Evolutionary conservation across 2,888 invertebrate genomes (phyloP).

Genomic region (Galerucella nymphaeae): DNA sequence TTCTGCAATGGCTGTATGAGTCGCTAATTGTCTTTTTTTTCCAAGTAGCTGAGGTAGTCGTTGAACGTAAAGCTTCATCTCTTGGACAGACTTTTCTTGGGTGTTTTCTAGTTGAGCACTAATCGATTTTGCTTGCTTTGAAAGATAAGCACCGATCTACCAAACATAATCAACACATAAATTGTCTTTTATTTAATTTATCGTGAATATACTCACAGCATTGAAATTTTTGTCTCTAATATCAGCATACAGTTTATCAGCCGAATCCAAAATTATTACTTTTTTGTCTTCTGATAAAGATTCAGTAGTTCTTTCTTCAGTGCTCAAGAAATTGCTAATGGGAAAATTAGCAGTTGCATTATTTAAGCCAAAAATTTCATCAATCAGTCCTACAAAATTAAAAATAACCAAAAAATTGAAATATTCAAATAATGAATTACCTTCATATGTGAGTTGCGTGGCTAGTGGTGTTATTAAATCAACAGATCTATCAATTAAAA

Average conservation of each 20-base stretch:
- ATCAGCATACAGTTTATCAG: conserved; percentile 89
- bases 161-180: conserved; percentile 32
- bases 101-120: conserved; percentile 87
- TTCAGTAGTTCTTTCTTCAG: conserved; percentile 72
- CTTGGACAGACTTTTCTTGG: conserved; percentile 91
- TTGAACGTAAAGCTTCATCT: conserved; percentile 93
- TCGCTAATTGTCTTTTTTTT: conserved; percentile 85
- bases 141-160: conserved; percentile 83
- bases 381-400: conserved; percentile 76
- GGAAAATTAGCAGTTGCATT: conserved; percentile 86
- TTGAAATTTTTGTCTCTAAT: conserved; percentile 94
- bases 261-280: conserved; percentile 85
- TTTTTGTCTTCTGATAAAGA: conserved; percentile 75
- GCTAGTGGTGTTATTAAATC: conserved; percentile 93
- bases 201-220: conserved; percentile 66
- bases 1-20: conserved; percentile 93
- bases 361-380: conserved; percentile 92
- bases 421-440: conserved; percentile 27
- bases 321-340: conserved; percentile 81
- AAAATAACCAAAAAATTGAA: background rate
- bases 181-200: conserved; percentile 13
- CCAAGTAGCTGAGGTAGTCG: conserved; percentile 88
- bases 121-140: conserved; percentile 87
- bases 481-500: conserved; percentile 89
- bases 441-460: conserved; percentile 97